Evolutionary conservation across 2,113 vertebrate genomes (phyloP).

Genomic region (Baryphthengus martii): DNA sequence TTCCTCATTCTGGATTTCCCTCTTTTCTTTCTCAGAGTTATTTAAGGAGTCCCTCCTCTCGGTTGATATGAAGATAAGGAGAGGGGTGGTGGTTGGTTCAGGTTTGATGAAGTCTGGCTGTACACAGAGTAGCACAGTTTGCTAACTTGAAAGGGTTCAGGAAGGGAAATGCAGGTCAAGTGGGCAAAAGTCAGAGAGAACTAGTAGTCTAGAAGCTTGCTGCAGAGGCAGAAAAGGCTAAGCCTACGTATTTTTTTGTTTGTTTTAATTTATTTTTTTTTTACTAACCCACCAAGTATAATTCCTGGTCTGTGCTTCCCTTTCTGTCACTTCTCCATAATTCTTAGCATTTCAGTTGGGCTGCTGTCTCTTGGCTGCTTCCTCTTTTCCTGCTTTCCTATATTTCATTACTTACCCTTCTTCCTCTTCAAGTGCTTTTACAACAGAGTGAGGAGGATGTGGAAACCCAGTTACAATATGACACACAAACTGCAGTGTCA

Average conservation of each 20-base stretch:
- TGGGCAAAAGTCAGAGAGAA: background rate
- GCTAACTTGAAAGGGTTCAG: background rate
- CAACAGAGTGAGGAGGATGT: constrained; percentile 82
- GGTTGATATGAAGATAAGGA: background rate
- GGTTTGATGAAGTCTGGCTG: background rate
- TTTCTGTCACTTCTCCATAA: constrained; percentile 98
- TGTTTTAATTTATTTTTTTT: background rate
- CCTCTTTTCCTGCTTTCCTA: constrained; percentile 95
- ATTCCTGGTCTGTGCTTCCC: constrained; percentile 92
- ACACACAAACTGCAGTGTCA: constrained; percentile 77
- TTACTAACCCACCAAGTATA: constrained; percentile 39
- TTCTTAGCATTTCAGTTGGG: constrained; percentile 90
- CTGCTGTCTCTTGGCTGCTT: constrained; percentile 79
- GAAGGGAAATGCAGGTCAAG: background rate
- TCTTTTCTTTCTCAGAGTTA: background rate
- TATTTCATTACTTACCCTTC: constrained; percentile 90
- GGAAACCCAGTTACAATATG: constrained; percentile 85
- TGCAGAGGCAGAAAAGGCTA: background rate
- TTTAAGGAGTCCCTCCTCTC: background rate
- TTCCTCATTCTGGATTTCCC: background rate
- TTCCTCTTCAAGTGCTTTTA: constrained; percentile 87
- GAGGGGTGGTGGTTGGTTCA: background rate
- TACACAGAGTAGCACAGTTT: background rate
- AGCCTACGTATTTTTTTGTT: background rate
- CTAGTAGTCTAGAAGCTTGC: background rate